Evolutionary conservation across 1,140 invertebrate genomes (phyloP).

Genomic region (Schlechtendalia chinensis): DNA sequence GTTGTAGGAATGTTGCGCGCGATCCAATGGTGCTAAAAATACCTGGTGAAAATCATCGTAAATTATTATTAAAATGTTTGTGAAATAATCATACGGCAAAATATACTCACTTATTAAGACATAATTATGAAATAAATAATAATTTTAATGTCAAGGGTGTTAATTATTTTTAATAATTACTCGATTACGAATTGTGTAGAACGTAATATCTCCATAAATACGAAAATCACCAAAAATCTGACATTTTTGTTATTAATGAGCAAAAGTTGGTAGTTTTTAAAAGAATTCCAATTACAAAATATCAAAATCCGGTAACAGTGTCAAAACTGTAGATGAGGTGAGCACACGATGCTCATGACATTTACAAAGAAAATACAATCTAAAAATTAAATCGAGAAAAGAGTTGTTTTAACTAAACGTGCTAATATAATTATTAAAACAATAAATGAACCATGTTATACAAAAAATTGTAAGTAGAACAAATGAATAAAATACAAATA

Average conservation of each 20-base stretch:
- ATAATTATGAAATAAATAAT: slow-evolving; percentile 7
- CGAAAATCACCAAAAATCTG: slow-evolving; percentile 12
- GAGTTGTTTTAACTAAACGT: neutral
- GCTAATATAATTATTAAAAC: neutral
- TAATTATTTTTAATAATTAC: slow-evolving; percentile 23
- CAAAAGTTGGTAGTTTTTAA: neutral
- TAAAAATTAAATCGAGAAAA: slow-evolving; percentile 10
- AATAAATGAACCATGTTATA: neutral
- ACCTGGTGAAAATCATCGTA: too few relatives aligned
- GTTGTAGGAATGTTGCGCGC: too few relatives aligned
- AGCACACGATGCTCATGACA: neutral
- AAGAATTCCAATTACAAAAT: slow-evolving; percentile 34
- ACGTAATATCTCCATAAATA: neutral
- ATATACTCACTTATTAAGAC: neutral
- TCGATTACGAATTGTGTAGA: neutral
- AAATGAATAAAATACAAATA: neutral
- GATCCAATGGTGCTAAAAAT: too few relatives aligned
- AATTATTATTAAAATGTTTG: neutral
- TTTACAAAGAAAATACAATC: slow-evolving; percentile 4
- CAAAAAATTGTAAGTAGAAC: neutral
- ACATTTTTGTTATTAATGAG: slow-evolving; percentile 9
- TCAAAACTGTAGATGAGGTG: slow-evolving; percentile 7
- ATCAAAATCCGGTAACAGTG: slow-evolving; percentile 33
- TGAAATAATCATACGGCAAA: neutral
- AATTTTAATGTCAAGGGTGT: neutral